These are phyloP conservation scores for Columbina picui DNA, from an alignment of 2,113 vertebrate genomes.

Conservation along the genomic window DNA sequence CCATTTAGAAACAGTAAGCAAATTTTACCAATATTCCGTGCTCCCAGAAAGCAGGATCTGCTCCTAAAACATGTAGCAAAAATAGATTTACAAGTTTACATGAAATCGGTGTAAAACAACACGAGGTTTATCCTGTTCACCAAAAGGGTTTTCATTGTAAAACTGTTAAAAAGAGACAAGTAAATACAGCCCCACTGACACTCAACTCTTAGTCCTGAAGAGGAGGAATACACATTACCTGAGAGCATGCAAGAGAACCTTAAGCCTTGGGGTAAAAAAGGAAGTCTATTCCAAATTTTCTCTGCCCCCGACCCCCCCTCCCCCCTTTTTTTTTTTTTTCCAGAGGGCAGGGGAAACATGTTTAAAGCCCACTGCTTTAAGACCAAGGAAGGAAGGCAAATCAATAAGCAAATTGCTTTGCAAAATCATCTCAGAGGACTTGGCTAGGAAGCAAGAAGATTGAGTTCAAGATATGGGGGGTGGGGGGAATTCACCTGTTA, in stretches of 20 bases:
- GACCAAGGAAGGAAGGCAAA: background rate
- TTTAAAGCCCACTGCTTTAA: background rate
- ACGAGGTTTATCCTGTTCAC: background rate
- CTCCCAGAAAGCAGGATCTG: background rate
- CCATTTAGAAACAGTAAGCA: background rate
- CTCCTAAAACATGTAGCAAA: background rate
- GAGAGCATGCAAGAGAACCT: background rate
- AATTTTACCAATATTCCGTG: background rate
- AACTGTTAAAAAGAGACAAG: background rate
- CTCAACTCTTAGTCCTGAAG: background rate
- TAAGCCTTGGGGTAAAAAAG: background rate
- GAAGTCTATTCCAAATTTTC: background rate
- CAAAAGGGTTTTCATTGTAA: background rate
- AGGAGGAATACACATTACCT: background rate
- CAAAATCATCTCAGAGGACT: background rate
- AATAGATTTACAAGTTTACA: background rate
- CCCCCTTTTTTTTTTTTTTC: background rate
- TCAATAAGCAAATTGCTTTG: background rate
- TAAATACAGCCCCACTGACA: background rate
- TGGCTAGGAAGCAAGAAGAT: background rate
- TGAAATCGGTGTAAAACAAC: background rate
- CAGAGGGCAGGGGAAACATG: rapidly evolving
- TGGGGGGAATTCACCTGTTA: background rate
- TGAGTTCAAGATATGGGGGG: background rate
- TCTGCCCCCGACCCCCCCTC: background rate